Base-by-base conservation (phyloP, 2,888 invertebrate species). In the Epirrhoe alternata region DNA sequence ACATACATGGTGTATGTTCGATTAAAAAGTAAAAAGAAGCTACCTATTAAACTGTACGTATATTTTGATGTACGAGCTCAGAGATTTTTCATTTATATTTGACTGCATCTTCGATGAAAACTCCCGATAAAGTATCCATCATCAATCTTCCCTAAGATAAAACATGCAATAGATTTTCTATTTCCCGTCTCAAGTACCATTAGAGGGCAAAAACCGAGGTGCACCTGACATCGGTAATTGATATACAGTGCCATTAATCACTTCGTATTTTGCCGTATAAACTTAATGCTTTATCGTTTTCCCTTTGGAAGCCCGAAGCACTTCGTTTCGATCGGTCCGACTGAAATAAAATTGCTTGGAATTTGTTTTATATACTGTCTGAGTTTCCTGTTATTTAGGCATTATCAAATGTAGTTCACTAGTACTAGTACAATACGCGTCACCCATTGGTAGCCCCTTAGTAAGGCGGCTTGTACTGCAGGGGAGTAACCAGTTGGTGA, bases 211-310 rank as follows among this genome's bases (percentile, higher is more conserved):
- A 86, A 87, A 87, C 81, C 78, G 78, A 80, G 80, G 83, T 90
- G 88, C 88, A 88, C 86, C 90, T 89, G 90, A 88, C 90, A 86
- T 80, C 80, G 69, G 84, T 89, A 90, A 90, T 90, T 90, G 90
- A 90, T 89, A 88, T 86, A 89, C 85, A 82, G 82, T 75, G 76
- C 81, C 88, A 88, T 89, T 90, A 87, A 90, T 90, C 90, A 90
- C 87, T 78, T 78, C 80, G 78, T 79, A 82, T 81, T 81, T 81
- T 75, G 76, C 79, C 77, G 76, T 81, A 78, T 73, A 78, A 83
- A 81, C 73, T 84, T 79, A 64, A 69, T 70, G 64, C 68, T 69
- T 69, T 74, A 72, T 68, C 73, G 69, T 70, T 61, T 61, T 64
- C 67, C 68, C 68, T 64, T 53, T 50, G 47, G 38, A 54, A 59